A percentile compares a stretch with the other conserved stretches of the same genome.
Conservation (phyloP, 2,888 invertebrate genomes). For the Nomada fucata region DNA sequence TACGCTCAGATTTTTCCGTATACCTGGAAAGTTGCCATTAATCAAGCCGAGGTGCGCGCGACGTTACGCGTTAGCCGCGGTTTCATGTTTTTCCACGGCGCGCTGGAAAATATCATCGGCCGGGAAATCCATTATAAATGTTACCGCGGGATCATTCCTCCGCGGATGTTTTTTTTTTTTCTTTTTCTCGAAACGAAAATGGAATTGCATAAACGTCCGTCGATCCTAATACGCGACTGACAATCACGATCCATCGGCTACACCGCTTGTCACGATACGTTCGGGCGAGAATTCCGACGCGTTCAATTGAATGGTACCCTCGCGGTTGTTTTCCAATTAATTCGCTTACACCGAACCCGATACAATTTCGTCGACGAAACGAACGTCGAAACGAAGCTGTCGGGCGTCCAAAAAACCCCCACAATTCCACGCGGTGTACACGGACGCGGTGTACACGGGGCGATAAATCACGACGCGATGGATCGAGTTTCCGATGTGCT, state of each 20-base stretch:
- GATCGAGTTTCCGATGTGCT: constrained; percentile 51
- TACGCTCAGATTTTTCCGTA: constrained; percentile 50
- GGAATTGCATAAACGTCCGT: background rate
- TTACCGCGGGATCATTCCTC: constrained; percentile 1
- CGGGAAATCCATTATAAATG: constrained; percentile 15
- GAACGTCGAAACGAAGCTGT: background rate
- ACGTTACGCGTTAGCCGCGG: constrained; percentile 26
- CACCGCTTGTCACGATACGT: too few species aligned
- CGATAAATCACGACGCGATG: constrained; percentile 61
- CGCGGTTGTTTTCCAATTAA: too few species aligned
- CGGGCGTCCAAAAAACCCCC: background rate
- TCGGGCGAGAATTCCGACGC: too few species aligned
- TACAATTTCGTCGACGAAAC: background rate
- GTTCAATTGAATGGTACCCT: too few species aligned
- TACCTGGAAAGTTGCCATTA: constrained; percentile 52
- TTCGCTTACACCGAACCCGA: too few species aligned
- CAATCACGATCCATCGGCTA: too few species aligned
- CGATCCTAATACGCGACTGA: background rate
- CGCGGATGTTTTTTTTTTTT: background rate
- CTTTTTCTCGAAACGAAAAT: background rate
- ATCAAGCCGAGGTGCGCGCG: constrained; percentile 44
- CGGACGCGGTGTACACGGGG: constrained; percentile 2
- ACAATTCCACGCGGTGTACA: background rate
- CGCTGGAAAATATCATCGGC: constrained; percentile 43
- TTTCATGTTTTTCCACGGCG: constrained; percentile 36